These are phyloP conservation scores for Pollenia griseotomentosa DNA, from an alignment of 2,888 invertebrate species.

Conservation along the genomic window DNA sequence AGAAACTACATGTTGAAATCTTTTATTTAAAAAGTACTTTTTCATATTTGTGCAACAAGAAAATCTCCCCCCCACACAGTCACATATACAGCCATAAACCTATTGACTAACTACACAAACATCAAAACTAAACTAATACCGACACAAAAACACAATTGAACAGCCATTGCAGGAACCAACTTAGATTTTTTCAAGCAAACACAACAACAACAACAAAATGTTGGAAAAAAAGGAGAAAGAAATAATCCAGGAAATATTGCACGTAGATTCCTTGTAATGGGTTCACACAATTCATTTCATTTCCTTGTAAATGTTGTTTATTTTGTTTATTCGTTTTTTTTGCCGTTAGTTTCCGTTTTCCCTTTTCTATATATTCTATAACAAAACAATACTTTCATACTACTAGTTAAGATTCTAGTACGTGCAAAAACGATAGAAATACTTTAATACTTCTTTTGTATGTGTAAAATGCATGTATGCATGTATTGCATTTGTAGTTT, in stretches of 20 bases:
- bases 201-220: not conserved
- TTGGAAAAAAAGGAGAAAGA: not conserved
- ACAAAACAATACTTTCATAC: not conserved
- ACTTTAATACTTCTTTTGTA: not conserved
- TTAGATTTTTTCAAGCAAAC: not conserved
- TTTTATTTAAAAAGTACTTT: not conserved
- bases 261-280: slow-evolving; percentile 60
- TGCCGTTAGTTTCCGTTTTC: slow-evolving; percentile 1
- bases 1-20: slow-evolving; percentile 44
- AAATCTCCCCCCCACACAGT: not conserved
- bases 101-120: not conserved
- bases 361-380: slow-evolving; percentile 3
- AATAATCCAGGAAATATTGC: slow-evolving; percentile 53
- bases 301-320: slow-evolving; percentile 54
- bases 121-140: not conserved
- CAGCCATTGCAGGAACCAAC: not conserved
- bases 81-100: not conserved
- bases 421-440: slow-evolving; percentile 3
- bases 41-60: not conserved
- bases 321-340: not conserved
- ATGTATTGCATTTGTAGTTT: slow-evolving; percentile 37
- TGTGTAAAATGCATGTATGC: not conserved
- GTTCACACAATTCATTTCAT: slow-evolving; percentile 64
- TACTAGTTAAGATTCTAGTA: slow-evolving; percentile 27
- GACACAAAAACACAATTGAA: not conserved